Percentiles rank a stretch among this genome's conserved stretches.
These are phyloP conservation scores for Alethe diademata DNA, from an alignment of 2,113 vertebrate species.

Conservation along the genomic window DNA sequence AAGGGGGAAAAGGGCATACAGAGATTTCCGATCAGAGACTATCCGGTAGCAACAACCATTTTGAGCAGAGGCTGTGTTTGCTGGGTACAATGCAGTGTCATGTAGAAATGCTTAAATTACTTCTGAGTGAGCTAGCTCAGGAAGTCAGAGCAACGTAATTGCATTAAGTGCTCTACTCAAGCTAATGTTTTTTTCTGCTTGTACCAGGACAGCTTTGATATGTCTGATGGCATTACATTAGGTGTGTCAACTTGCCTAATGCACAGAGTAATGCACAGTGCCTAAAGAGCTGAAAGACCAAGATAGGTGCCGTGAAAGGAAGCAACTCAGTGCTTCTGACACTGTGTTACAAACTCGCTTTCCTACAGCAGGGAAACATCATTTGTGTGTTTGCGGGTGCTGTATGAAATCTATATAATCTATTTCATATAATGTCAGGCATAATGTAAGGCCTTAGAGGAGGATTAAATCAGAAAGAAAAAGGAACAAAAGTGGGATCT, in stretches of 20 bases:
- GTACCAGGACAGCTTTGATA: background rate
- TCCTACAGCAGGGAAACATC: background rate
- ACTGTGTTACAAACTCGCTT: background rate
- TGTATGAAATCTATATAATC: background rate
- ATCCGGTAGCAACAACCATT: background rate
- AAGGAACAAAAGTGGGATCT: background rate
- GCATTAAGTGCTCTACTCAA: conserved; percentile 20
- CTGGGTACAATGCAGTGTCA: background rate
- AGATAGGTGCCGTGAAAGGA: background rate
- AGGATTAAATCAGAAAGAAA: background rate
- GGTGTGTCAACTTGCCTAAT: conserved; percentile 8
- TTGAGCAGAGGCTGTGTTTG: background rate
- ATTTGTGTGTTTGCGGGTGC: rapidly evolving
- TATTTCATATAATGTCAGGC: background rate
- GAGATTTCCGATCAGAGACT: background rate
- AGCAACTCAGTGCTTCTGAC: background rate
- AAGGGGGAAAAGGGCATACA: background rate
- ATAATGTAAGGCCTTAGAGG: background rate
- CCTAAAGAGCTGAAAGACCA: background rate
- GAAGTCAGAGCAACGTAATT: background rate
- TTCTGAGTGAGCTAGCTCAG: conserved; percentile 25
- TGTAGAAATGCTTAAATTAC: background rate
- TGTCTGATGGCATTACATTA: background rate
- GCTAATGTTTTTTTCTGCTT: conserved; percentile 21
- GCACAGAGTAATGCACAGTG: background rate